Percentiles rank a stretch among this genome's conserved stretches.
These are phyloP conservation scores for Eumacrocentrus americanus DNA, from an alignment of 2,888 invertebrate species.

Conservation along the genomic window DNA sequence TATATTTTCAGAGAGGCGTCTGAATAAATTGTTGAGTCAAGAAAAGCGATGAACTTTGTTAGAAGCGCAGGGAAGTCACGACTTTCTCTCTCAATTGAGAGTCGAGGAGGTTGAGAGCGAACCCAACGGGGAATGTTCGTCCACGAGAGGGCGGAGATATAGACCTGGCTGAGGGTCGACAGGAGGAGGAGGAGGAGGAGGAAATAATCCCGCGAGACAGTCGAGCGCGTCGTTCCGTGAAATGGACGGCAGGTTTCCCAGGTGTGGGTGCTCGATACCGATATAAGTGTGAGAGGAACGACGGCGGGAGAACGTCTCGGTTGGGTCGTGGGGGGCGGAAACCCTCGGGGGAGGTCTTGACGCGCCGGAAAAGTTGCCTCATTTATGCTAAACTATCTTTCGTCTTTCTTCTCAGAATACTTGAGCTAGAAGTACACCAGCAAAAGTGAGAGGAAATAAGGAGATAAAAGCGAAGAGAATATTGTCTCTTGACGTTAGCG, in stretches of 20 bases:
- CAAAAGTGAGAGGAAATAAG: constrained; percentile 27
- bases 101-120: constrained; percentile 14
- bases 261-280: constrained; percentile 30
- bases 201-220: constrained; percentile 41
- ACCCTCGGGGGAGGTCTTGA: constrained; percentile 30
- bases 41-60: constrained; percentile 22
- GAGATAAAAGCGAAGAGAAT: constrained; percentile 4
- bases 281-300: constrained; percentile 15
- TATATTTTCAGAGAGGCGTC: background rate
- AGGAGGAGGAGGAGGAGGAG: constrained; percentile 23
- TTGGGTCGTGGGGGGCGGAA: constrained; percentile 15
- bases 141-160: constrained; percentile 17
- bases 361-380: constrained; percentile 48
- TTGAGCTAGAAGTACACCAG: no score
- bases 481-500: no score
- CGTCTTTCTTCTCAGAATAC: constrained; percentile 33
- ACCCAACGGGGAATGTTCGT: constrained; percentile 13
- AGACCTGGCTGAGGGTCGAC: constrained; percentile 16
- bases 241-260: constrained; percentile 39
- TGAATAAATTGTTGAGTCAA: constrained; percentile 6
- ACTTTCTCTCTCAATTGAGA: constrained; percentile 25
- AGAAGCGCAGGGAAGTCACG: constrained; percentile 12
- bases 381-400: constrained; percentile 51
- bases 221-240: constrained; percentile 41
- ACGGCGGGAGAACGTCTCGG: constrained; percentile 10